Evolutionary conservation across 1,140 invertebrate species (phyloP).

Genomic region (Magallana ariakensis): DNA sequence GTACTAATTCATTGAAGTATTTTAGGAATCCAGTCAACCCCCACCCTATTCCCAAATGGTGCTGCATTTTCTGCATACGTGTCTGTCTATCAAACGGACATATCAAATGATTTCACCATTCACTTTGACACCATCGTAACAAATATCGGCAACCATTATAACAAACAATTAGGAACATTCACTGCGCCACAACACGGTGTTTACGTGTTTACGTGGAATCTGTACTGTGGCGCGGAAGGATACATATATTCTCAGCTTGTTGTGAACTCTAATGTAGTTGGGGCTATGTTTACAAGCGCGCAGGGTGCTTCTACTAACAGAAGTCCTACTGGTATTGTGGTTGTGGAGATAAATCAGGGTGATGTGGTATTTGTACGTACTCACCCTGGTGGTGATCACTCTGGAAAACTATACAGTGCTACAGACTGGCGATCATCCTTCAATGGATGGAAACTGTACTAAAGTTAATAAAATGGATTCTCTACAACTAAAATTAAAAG

Average conservation of each 20-base stretch:
- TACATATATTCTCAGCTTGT: conserved; percentile 2
- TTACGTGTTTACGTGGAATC: conserved; percentile 25
- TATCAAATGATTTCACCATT: background rate
- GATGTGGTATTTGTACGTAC: background rate
- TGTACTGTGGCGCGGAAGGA: background rate
- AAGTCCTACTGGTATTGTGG: background rate
- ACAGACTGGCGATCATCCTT: background rate
- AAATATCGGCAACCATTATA: conserved; percentile 29
- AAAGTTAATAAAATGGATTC: no score
- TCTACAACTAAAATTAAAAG: no score
- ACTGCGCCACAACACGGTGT: background rate
- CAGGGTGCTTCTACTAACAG: background rate
- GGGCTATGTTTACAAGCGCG: background rate
- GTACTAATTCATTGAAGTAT: background rate
- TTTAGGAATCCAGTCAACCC: background rate
- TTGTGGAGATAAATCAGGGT: background rate
- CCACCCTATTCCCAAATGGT: background rate
- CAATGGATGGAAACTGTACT: background rate
- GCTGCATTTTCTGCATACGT: conserved; percentile 27
- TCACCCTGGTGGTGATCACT: background rate
- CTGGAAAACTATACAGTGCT: background rate
- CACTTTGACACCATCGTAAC: conserved; percentile 35
- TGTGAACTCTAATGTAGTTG: background rate
- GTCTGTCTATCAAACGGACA: background rate
- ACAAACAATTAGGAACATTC: conserved; percentile 14